These are phyloP conservation scores for Labia minor DNA, from an alignment of 2,888 invertebrate species.

Conservation along the genomic window DNA sequence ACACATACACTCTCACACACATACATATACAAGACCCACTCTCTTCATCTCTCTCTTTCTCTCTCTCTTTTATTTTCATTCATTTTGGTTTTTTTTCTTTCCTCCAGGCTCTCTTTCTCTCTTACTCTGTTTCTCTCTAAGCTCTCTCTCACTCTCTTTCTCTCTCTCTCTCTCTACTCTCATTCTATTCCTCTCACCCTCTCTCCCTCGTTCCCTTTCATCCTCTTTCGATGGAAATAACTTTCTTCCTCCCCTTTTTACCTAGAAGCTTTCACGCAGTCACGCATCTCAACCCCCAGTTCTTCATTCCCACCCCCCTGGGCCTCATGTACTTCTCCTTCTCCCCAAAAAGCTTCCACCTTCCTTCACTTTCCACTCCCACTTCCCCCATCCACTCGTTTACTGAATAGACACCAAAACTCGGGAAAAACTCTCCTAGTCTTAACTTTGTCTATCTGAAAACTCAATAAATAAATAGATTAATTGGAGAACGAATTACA, in stretches of 20 bases:
- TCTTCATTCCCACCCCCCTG: slow-evolving; percentile 26
- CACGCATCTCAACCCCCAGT: slow-evolving; percentile 26
- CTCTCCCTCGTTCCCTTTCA: slow-evolving; percentile 21
- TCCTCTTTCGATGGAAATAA: slow-evolving; percentile 14
- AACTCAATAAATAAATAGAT: no score
- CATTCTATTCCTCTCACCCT: slow-evolving; percentile 16
- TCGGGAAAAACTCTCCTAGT: no score
- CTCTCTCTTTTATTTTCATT: neutral
- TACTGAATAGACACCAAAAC: no score
- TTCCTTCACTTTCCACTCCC: neutral
- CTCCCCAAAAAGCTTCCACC: neutral
- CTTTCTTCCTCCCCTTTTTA: slow-evolving; percentile 29
- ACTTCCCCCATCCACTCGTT: neutral
- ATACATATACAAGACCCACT: no score
- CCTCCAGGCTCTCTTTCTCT: slow-evolving; percentile 15
- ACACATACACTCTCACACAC: no score
- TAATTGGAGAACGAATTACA: no score
- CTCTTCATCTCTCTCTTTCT: neutral
- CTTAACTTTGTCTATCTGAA: no score
- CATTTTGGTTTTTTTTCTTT: neutral
- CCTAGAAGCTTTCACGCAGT: slow-evolving; percentile 28
- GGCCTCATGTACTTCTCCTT: slow-evolving; percentile 15
- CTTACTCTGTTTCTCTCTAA: slow-evolving; percentile 19
- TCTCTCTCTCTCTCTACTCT: slow-evolving; percentile 20
- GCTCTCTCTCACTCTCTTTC: slow-evolving; percentile 13